Percentiles rank a stretch among this genome's conserved stretches.
These are phyloP conservation scores for Anas platyrhynchos DNA, from an alignment of 2,113 vertebrate genomes.

Conservation along the genomic window DNA sequence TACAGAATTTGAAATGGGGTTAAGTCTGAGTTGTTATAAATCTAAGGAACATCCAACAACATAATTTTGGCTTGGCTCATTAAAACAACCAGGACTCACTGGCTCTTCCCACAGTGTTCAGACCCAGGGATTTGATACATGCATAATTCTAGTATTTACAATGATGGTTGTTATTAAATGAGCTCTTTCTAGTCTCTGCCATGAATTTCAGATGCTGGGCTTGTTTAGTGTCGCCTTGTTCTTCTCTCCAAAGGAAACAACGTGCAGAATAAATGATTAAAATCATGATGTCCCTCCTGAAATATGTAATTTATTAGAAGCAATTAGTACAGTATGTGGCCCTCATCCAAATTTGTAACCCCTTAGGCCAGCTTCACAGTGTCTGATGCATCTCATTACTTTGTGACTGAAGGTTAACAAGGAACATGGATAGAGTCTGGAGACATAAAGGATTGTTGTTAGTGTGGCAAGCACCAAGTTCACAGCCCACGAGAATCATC, in stretches of 20 bases:
- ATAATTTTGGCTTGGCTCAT: slow-evolving; percentile 11
- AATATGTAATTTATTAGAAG: slow-evolving; percentile 73
- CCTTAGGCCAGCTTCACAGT: slow-evolving; percentile 56
- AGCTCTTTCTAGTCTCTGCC: slow-evolving; percentile 46
- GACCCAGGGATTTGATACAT: slow-evolving; percentile 33
- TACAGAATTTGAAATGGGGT: slow-evolving; percentile 23
- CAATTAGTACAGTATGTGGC: slow-evolving; percentile 66
- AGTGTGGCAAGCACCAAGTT: neutral
- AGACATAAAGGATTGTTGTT: slow-evolving; percentile 38
- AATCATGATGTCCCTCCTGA: slow-evolving; percentile 64
- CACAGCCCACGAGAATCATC: neutral
- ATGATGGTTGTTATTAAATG: slow-evolving; percentile 45
- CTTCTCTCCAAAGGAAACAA: slow-evolving; percentile 63
- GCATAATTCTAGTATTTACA: slow-evolving; percentile 51
- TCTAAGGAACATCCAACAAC: neutral
- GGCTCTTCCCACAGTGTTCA: slow-evolving; percentile 35
- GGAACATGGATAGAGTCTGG: neutral
- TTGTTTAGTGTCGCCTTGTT: slow-evolving; percentile 48
- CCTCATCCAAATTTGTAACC: slow-evolving; percentile 59
- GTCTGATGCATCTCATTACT: slow-evolving; percentile 67
- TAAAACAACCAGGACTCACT: slow-evolving; percentile 8
- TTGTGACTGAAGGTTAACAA: slow-evolving; percentile 60
- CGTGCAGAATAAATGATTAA: slow-evolving; percentile 71
- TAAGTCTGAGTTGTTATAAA: slow-evolving; percentile 14
- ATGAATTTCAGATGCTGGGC: slow-evolving; percentile 45